These are phyloP conservation scores for Morus bassanus DNA, from an alignment of 2,797 vertebrate genomes.

Conservation along the genomic window DNA sequence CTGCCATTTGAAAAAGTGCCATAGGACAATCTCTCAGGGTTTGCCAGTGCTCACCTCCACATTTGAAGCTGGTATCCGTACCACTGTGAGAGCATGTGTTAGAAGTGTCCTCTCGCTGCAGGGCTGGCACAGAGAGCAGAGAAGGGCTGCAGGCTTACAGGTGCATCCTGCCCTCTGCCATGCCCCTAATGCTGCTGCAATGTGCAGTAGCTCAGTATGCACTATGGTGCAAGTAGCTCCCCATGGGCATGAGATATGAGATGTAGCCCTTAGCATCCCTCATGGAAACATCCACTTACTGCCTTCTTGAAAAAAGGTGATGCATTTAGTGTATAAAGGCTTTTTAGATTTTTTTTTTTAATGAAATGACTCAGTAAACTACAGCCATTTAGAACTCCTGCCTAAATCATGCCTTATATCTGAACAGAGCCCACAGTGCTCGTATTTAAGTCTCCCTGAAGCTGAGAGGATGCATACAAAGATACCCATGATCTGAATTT, in stretches of 20 bases:
- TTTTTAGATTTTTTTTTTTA: background rate
- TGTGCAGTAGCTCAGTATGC: fast-evolving
- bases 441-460: background rate
- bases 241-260: background rate
- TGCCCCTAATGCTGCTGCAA: background rate
- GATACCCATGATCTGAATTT: background rate
- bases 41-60: background rate
- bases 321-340: background rate
- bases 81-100: background rate
- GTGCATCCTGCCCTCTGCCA: background rate
- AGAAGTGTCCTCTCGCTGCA: background rate
- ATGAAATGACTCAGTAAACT: background rate
- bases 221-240: background rate
- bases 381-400: background rate
- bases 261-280: background rate
- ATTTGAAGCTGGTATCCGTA: background rate
- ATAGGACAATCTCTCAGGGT: background rate
- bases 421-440: background rate
- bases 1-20: background rate
- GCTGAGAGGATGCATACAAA: background rate
- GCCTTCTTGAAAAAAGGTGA: background rate
- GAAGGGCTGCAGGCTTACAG: fast-evolving
- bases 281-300: background rate
- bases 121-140: background rate
- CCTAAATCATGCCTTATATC: background rate